These are phyloP conservation scores for Neoascia interrupta DNA, from an alignment of 2,888 invertebrate genomes.

Conservation along the genomic window DNA sequence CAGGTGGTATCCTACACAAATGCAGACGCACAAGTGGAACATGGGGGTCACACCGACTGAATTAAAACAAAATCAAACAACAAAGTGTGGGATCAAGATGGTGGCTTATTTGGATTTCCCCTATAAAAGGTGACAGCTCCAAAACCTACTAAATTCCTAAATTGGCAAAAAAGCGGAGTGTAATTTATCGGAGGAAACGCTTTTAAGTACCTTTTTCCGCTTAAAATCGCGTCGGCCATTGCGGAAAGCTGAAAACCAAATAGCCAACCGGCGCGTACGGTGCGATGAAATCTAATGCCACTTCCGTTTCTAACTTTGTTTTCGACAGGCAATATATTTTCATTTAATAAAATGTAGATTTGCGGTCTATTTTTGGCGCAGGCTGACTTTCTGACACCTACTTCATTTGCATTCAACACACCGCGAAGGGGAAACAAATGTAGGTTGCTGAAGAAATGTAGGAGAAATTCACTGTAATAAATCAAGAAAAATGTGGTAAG, in stretches of 20 bases:
- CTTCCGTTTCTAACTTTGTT: conserved; percentile 42
- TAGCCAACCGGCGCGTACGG: conserved; percentile 4
- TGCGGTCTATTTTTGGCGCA: conserved; percentile 55
- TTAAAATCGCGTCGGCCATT: not conserved
- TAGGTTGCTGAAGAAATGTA: conserved; percentile 31
- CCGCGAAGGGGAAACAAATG: conserved; percentile 18
- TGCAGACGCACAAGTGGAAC: conserved; percentile 2
- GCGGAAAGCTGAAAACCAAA: too few species aligned
- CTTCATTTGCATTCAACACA: conserved; percentile 10
- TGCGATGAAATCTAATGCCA: conserved; percentile 54
- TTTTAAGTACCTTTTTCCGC: conserved; percentile 35
- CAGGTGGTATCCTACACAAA: conserved; percentile 22
- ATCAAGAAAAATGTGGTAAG: too few species aligned
- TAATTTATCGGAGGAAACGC: conserved; percentile 16
- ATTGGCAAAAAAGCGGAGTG: conserved; percentile 24
- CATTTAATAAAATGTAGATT: not conserved
- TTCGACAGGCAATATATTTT: conserved; percentile 30
- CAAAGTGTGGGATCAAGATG: not conserved
- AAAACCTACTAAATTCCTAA: conserved; percentile 23
- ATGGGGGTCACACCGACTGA: conserved; percentile 13
- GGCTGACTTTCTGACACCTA: conserved; percentile 48
- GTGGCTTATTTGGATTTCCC: conserved; percentile 33
- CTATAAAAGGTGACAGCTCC: conserved; percentile 2
- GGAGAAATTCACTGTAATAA: conserved; percentile 1
- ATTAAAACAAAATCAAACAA: not conserved